Conservation (phyloP, 2,888 invertebrate genomes). For the Ectemnius lituratus region DNA sequence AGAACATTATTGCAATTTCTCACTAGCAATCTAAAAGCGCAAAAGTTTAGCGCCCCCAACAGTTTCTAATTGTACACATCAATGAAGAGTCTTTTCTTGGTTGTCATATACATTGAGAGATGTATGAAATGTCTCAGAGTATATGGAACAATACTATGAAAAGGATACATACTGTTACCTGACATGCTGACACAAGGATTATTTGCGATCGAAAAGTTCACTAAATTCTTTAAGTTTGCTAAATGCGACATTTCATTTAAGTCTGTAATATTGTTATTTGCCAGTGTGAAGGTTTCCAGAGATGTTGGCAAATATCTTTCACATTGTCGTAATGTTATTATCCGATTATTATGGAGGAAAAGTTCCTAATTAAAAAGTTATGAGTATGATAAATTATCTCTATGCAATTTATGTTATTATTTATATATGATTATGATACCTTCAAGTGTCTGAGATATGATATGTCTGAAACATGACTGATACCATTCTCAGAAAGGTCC, state of each 20-base stretch:
- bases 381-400: slow-evolving; percentile 38
- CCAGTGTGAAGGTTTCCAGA: slow-evolving; percentile 87
- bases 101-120: not conserved
- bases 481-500: slow-evolving; percentile 93
- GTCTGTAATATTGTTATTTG: slow-evolving; percentile 90
- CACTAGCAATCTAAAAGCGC: slow-evolving; percentile 42
- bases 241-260: slow-evolving; percentile 92
- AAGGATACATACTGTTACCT: slow-evolving; percentile 89
- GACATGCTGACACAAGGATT: slow-evolving; percentile 93
- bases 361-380: slow-evolving; percentile 83
- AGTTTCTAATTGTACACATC: too few species aligned
- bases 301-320: slow-evolving; percentile 89
- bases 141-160: slow-evolving; percentile 51
- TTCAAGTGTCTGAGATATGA: slow-evolving; percentile 90
- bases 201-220: slow-evolving; percentile 90
- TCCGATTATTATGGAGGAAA: slow-evolving; percentile 90
- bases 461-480: slow-evolving; percentile 90
- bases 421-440: slow-evolving; percentile 78
- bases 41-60: slow-evolving; percentile 22
- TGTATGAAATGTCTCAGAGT: not conserved
- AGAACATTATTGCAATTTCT: slow-evolving; percentile 22
- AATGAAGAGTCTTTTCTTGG: not conserved
- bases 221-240: slow-evolving; percentile 86
- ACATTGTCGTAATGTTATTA: slow-evolving; percentile 89
- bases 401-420: slow-evolving; percentile 19